Evolutionary conservation across 23 tunicate species (phyloP), one percentile per base, ranked within the genome.

Genomic region (Clavelina lepadiformis): DNA sequence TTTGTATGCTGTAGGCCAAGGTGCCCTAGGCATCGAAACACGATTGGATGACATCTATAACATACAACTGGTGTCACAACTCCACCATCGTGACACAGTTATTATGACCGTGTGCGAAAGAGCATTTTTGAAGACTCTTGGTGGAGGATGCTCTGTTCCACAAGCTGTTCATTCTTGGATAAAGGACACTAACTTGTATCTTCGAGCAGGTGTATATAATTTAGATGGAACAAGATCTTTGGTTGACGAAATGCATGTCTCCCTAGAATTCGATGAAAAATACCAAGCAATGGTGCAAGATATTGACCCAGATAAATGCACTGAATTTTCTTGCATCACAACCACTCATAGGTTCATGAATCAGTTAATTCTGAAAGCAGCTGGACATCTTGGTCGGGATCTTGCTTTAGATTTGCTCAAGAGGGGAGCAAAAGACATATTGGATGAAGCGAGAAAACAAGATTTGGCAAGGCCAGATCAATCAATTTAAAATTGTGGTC

Each of bases 91-190:
- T n/a, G 91, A 94, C 15, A 94, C 99, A 15, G 94, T 81, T 27
- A 71, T 94, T 2, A 74, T 80, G 33, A 83, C 83, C 3, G 72
- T 86, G 0, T 95, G 95, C 31, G 99, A 94, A 56, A 66, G 99
- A 47, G 89, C 89, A 5, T 94, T 94, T 75, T 44, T 94, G 51
- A 94, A 76, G 52, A 86, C 91, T 24, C 49, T 94, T 71, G 88
- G 73, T 21, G 99, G 99, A 31, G 99, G 99, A 2, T 94, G 99
- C 33, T 94, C 99, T 15, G 95, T 89, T 19, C 99, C 99, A 35
- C 82, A 69, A 51, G 99, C 92, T 28, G 85, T 86, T 31, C 91
- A 87, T 35, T 38, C 91, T 0, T 85, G 76, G 72, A 82, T 82
- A 3, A 44, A 45, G 3, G 71, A 86, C 0, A n/a, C n/a, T n/a